Evolutionary conservation across 1,140 invertebrate genomes (phyloP), one percentile per base, ranked within the genome.

Genomic region (Leguminivora glycinivorella): DNA sequence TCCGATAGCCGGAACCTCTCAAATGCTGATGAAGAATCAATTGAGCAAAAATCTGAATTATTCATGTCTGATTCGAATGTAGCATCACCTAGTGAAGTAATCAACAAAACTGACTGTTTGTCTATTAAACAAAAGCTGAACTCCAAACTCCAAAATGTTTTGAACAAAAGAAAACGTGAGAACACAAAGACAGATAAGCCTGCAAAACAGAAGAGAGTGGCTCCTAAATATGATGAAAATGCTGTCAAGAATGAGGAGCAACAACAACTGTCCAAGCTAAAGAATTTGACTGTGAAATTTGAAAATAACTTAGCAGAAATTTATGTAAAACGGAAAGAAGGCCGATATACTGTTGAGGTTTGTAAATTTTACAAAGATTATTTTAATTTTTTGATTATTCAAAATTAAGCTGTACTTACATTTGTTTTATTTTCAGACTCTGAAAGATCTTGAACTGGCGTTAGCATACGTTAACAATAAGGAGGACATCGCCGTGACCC

Each of bases 81-180:
- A 68, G 22, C 70, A 47, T 69, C 72, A 7, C n/a, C 26, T 68
- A 79, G 31, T 68, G 87, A 91, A 69, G 76, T 86, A 25, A 88
- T 91, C 56, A 89, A 88, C 71, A 91, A 88, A 72, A 78, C 83
- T 77, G 88, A 89, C 74, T 90, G 84, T 70, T 77, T 89, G 67
- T 88, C 87, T 34, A 84, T 91, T 29, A 91, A 91, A 79, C 81
- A 91, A 71, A 91, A 91, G 71, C 77, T 91, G 22, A 91, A 90
- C 72, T 84, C 84, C 29, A 90, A 89, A 70, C 74, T 91, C 56
- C 86, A 84, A 43, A 75, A 83, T 71, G 88, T 84, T 66, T 70
- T 91, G 34, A 91, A 89, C 72, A 91, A 91, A 78, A 81, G 89
- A 72, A 91, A 89, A 82, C 75, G 82, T 63, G 87, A 90, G 19